phyloP scores from a whole-genome alignment of 2,113 vertebrate species.

The Actinemys pallida region DNA sequence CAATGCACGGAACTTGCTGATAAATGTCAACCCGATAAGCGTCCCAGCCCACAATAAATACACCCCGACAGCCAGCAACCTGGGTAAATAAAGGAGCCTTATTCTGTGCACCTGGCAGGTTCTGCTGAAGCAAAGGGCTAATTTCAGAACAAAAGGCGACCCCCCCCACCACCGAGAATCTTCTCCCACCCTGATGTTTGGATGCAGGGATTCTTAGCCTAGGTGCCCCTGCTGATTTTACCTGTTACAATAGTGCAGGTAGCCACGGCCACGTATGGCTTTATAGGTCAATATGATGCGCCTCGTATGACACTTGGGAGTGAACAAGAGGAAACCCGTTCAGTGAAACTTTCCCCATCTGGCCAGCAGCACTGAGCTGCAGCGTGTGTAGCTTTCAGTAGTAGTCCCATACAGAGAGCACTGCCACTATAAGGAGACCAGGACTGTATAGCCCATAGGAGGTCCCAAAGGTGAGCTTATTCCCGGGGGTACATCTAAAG shows the following conservation, averaged over 20 bases:
- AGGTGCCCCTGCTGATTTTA: not conserved
- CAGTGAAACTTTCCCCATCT: not conserved
- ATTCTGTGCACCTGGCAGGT: not conserved
- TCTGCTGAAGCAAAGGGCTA: not conserved
- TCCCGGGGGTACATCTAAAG: not conserved
- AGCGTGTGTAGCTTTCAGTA: not conserved
- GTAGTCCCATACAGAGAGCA: not conserved
- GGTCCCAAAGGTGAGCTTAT: not conserved
- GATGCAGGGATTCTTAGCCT: not conserved
- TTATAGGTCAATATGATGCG: not conserved
- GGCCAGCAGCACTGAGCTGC: not conserved
- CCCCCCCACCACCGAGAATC: not conserved
- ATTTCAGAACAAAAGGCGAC: not conserved
- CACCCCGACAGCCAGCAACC: not conserved
- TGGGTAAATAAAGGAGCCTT: not conserved
- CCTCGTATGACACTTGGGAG: not conserved
- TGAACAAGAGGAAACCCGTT: not conserved
- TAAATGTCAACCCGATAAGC: not conserved
- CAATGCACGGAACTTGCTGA: fast-evolving
- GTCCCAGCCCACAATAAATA: not conserved
- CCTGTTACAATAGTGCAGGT: not conserved
- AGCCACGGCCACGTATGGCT: not conserved
- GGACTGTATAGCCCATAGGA: fast-evolving
- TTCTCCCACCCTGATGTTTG: too few relatives aligned
- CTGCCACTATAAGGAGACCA: fast-evolving